These are phyloP conservation scores for Hipparchia semele DNA, from an alignment of 2,888 invertebrate species.

Conservation along the genomic window DNA sequence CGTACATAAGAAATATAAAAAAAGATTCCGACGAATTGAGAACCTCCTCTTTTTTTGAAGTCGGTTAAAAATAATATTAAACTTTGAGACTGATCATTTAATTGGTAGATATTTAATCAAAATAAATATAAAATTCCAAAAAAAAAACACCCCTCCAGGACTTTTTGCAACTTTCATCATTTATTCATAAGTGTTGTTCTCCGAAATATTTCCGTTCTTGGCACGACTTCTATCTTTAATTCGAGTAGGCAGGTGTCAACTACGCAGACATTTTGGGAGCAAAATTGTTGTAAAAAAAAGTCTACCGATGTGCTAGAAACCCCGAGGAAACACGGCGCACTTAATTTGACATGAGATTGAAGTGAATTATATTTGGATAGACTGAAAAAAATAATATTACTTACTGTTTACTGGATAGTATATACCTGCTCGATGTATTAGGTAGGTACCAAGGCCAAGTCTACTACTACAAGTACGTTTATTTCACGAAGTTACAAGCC, in stretches of 20 bases:
- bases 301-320: background rate
- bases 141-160: background rate
- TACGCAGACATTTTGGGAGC: background rate
- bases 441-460: too few species aligned
- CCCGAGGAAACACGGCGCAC: background rate
- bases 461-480: too few species aligned
- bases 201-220: background rate
- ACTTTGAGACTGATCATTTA: background rate
- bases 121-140: background rate
- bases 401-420: too few species aligned
- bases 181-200: constrained; percentile 13
- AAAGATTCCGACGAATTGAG: too few species aligned
- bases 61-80: too few species aligned
- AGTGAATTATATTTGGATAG: background rate
- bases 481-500: too few species aligned
- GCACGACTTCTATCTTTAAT: constrained; percentile 10
- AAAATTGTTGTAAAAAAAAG: constrained; percentile 4
- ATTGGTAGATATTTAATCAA: background rate
- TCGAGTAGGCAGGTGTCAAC: constrained; percentile 16
- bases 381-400: too few species aligned
- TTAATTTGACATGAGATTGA: constrained; percentile 12
- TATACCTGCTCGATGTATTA: too few species aligned
- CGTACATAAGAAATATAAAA: too few species aligned
- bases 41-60: too few species aligned
- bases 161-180: background rate